A percentile compares a stretch with the other conserved stretches of the same genome.
phyloP scores from a whole-genome alignment of 2,797 vertebrate species.

The Rhabdophis nuchalis region DNA sequence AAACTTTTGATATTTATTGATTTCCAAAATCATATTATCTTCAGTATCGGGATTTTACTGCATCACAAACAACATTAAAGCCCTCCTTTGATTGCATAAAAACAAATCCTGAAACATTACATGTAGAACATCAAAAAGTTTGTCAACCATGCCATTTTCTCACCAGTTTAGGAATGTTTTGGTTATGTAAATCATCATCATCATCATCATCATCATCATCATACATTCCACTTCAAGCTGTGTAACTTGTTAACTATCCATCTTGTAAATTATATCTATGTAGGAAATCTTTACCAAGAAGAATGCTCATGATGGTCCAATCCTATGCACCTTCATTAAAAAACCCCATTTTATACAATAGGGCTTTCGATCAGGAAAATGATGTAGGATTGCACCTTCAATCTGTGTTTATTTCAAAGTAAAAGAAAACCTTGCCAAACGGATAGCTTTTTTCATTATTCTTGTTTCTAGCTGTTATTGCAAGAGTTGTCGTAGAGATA shows the following conservation, averaged over 20 bases:
- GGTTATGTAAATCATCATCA: constrained; percentile 29
- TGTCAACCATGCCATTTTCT: constrained; percentile 41
- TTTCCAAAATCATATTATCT: constrained; percentile 52
- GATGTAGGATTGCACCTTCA: neutral
- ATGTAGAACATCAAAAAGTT: constrained; percentile 48
- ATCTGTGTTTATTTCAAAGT: constrained; percentile 14
- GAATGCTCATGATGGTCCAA: constrained; percentile 13
- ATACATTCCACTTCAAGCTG: constrained; percentile 18
- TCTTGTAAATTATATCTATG: constrained; percentile 60
- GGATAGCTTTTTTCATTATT: constrained; percentile 1
- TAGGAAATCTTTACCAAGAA: constrained; percentile 62
- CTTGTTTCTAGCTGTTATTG: constrained; percentile 29
- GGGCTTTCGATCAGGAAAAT: neutral
- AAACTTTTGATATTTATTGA: constrained; percentile 52
- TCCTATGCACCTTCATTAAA: neutral
- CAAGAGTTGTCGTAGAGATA: constrained; percentile 51
- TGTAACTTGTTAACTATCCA: constrained; percentile 35
- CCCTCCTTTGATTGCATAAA: constrained; percentile 71
- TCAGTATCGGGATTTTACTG: constrained; percentile 55
- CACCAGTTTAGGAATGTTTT: constrained; percentile 24
- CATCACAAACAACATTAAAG: constrained; percentile 63
- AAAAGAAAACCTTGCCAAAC: constrained; percentile 20
- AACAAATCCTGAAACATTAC: constrained; percentile 66
- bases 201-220: constrained; percentile 23
- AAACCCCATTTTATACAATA: neutral